Base-by-base conservation (phyloP, 2,888 invertebrate genomes). In the Xiphydria camelus region DNA sequence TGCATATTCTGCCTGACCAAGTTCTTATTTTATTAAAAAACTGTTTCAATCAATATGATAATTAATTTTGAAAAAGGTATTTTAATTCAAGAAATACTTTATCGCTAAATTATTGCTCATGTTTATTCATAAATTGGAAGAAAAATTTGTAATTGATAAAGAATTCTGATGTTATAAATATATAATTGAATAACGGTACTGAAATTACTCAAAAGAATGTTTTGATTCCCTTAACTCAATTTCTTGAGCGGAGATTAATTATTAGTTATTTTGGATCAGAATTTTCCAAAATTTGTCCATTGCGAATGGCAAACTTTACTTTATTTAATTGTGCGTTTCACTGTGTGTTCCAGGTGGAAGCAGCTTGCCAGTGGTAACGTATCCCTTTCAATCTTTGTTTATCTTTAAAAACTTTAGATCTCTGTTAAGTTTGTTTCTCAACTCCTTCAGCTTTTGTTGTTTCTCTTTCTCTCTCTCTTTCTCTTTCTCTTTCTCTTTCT, bases 361-460 rank as follows among this genome's bases (percentile, higher is more conserved):
- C 73, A 69, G 65, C 62, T 55, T 75, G 62, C 75, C 75, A 68
- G 75, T 73, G 75, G 75, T 75, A 75, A 75, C 44, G 74, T 74
- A 75, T 69, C 63, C 45, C 39, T 62, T 62, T 66, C 38, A 31
- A n/a, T n/a, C n/a, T n/a, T n/a, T n/a, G n/a, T n/a, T n/a, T n/a
- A n/a, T n/a, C n/a, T n/a, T n/a, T n/a, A n/a, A n/a, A n/a, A n/a
- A n/a, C n/a, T n/a, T n/a, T n/a, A n/a, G n/a, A n/a, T n/a, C n/a
- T n/a, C n/a, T n/a, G n/a, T n/a, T n/a, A n/a, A n/a, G n/a, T n/a
- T n/a, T n/a, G n/a, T n/a, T n/a, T n/a, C n/a, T n/a, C n/a, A n/a
- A n/a, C n/a, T n/a, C n/a, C n/a, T n/a, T n/a, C n/a, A n/a, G n/a
- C n/a, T n/a, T n/a, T n/a, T n/a, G n/a, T n/a, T n/a, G n/a, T 32